These are phyloP conservation scores for Drosophila insularis DNA, from an alignment of 1,140 invertebrate species.

Conservation along the genomic window DNA sequence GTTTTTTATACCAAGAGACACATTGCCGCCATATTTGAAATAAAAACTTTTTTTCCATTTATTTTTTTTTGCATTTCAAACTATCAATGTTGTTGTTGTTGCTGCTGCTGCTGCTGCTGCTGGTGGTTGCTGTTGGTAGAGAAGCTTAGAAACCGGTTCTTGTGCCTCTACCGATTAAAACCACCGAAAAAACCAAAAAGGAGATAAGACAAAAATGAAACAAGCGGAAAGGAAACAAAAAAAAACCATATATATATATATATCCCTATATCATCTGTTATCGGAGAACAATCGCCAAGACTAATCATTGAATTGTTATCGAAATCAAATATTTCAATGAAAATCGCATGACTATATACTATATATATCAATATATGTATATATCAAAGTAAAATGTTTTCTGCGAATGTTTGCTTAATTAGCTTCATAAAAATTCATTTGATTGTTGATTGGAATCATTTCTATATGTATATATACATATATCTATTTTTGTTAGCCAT, in stretches of 20 bases:
- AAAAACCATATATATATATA: slow-evolving; percentile 6
- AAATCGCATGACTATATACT: neutral
- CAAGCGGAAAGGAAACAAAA: neutral
- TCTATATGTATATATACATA: neutral
- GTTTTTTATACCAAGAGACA: slow-evolving; percentile 12
- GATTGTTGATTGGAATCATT: slow-evolving; percentile 1
- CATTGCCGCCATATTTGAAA: slow-evolving; percentile 67
- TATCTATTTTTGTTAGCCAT: neutral
- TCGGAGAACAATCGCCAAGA: no score
- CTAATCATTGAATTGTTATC: no score
- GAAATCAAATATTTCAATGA: neutral
- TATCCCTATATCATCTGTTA: neutral
- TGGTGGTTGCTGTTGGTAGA: neutral
- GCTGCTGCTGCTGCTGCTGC: slow-evolving; percentile 29
- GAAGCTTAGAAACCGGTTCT: slow-evolving; percentile 5
- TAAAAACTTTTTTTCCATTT: slow-evolving; percentile 38
- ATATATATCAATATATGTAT: no score
- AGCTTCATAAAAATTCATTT: neutral
- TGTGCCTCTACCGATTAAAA: neutral
- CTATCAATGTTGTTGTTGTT: slow-evolving; percentile 16
- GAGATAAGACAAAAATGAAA: neutral
- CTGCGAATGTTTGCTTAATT: neutral
- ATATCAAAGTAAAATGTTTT: neutral
- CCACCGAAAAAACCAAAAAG: slow-evolving; percentile 25
- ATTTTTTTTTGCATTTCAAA: slow-evolving; percentile 37